phyloP scores from a whole-genome alignment of 2,888 invertebrate species.

The Chalcosyrphus nemorum region DNA sequence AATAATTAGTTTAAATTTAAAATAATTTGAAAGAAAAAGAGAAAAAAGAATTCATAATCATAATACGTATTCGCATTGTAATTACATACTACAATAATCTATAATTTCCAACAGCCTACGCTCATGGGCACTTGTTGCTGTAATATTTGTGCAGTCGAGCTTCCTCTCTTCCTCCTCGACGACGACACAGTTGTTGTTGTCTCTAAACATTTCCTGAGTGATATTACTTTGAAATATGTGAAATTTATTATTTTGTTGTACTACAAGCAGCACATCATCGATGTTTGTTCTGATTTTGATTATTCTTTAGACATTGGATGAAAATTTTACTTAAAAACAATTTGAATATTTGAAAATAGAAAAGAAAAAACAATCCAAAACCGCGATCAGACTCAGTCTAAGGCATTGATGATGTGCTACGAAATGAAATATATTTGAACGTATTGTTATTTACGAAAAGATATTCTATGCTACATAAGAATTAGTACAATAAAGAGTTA shows the following conservation, averaged over 20 bases:
- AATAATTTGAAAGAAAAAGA: slow-evolving; percentile 33
- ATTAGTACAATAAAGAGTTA: slow-evolving; percentile 71
- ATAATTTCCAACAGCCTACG: slow-evolving; percentile 76
- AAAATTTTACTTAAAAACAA: no score
- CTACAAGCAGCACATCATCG: slow-evolving; percentile 59
- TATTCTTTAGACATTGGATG: slow-evolving; percentile 73
- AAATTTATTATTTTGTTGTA: slow-evolving; percentile 71
- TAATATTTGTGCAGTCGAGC: slow-evolving; percentile 76
- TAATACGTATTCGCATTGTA: slow-evolving; percentile 64
- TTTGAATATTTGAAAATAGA: slow-evolving; percentile 77
- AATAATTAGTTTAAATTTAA: slow-evolving; percentile 19
- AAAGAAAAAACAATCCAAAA: slow-evolving; percentile 71
- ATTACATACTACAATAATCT: slow-evolving; percentile 74
- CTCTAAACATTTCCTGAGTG: slow-evolving; percentile 64
- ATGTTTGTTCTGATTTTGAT: slow-evolving; percentile 23
- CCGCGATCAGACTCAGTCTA: background rate
- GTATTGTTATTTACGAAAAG: slow-evolving; percentile 75
- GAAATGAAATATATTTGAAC: slow-evolving; percentile 75
- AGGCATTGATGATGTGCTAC: slow-evolving; percentile 59
- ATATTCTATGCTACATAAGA: slow-evolving; percentile 70
- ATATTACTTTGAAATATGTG: slow-evolving; percentile 71
- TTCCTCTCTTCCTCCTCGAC: slow-evolving; percentile 73
- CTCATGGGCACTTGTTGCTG: slow-evolving; percentile 76
- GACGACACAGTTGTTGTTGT: slow-evolving; percentile 69
- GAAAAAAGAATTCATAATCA: slow-evolving; percentile 62